Evolutionary conservation across 2,797 vertebrate genomes (phyloP).

Genomic region (Chrosomus eos): DNA sequence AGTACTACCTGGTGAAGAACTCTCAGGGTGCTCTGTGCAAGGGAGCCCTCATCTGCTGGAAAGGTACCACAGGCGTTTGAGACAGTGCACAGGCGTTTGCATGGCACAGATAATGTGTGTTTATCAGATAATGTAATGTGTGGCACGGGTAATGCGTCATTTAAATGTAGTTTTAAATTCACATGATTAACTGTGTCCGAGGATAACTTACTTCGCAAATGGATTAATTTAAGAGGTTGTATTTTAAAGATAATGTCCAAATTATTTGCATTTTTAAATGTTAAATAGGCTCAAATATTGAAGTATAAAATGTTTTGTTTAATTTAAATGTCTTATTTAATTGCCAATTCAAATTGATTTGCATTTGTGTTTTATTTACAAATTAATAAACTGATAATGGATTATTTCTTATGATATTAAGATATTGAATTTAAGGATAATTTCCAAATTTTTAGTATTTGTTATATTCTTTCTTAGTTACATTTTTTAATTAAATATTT

Average conservation of each 20-base stretch:
- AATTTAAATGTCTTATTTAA: background rate
- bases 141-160: no score
- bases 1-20: constrained; percentile 97
- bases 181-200: background rate
- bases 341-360: background rate
- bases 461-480: background rate
- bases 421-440: background rate
- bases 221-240: background rate
- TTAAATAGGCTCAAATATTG: background rate
- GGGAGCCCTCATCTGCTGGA: constrained; percentile 97
- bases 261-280: background rate
- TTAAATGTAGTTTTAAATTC: background rate
- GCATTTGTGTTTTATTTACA: background rate
- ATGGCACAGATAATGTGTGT: background rate
- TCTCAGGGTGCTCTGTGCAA: constrained; percentile 95
- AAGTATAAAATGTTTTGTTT: background rate
- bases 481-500: no score
- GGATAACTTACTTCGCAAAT: background rate
- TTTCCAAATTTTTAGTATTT: background rate
- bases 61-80: constrained; percentile 80
- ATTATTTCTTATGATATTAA: background rate
- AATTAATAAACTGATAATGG: background rate
- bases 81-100: no score
- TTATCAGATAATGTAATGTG: no score
- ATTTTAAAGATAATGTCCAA: background rate